These are phyloP conservation scores for Eira barbara DNA, from an alignment of 2,113 vertebrate genomes.

Conservation along the genomic window DNA sequence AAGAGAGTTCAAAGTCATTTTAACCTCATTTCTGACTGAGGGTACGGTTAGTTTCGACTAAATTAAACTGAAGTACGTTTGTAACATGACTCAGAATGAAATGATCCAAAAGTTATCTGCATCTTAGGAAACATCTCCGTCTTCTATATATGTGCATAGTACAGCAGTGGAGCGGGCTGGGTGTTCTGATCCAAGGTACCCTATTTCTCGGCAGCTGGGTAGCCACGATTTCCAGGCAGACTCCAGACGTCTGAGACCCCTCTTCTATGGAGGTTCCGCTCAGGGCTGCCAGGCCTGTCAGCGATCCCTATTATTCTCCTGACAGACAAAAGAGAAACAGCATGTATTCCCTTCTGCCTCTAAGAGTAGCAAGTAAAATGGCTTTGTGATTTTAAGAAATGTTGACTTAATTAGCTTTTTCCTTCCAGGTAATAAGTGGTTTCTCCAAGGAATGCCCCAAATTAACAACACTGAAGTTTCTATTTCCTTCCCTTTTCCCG, in stretches of 20 bases:
- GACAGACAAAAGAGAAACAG: constrained; percentile 31
- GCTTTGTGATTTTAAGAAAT: constrained; percentile 32
- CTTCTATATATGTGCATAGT: not conserved
- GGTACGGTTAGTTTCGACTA: not conserved
- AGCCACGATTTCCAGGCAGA: not conserved
- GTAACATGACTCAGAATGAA: not conserved
- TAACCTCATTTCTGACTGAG: not conserved
- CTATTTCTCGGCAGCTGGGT: not conserved
- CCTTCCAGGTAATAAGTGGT: constrained; percentile 53
- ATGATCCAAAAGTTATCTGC: not conserved
- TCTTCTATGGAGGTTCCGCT: not conserved
- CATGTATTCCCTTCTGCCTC: not conserved
- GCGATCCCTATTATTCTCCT: not conserved
- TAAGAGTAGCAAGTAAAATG: constrained; percentile 27
- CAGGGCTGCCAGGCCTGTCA: not conserved
- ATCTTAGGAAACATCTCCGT: not conserved
- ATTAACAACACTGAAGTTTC: constrained; percentile 36
- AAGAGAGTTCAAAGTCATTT: not conserved
- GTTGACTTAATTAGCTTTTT: constrained; percentile 55
- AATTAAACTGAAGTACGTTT: not conserved
- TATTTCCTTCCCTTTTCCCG: not conserved
- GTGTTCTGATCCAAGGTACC: not conserved
- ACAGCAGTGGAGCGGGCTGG: too few species aligned
- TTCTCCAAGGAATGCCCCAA: constrained; percentile 39
- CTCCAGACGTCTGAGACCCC: not conserved